Evolutionary conservation across 2,113 vertebrate species (phyloP).

Genomic region (Oxyura jamaicensis): DNA sequence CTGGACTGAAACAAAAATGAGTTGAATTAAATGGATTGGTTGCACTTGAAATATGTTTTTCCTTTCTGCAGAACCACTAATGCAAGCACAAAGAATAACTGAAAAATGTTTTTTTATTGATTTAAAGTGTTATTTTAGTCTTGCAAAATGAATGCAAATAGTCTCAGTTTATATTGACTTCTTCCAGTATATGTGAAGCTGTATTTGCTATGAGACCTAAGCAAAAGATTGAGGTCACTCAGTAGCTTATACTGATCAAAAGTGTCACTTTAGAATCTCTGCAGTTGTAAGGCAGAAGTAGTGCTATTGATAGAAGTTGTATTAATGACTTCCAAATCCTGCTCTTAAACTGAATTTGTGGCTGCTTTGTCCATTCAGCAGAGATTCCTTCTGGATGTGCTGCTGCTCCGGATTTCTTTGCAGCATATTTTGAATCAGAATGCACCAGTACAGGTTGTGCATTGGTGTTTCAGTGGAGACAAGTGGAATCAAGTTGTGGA

Average conservation of each 20-base stretch:
- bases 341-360: not conserved
- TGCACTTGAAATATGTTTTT: not conserved
- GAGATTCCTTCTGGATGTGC: not conserved
- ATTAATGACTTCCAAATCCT: not conserved
- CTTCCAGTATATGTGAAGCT: not conserved
- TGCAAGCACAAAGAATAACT: not conserved
- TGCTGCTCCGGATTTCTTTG: not conserved
- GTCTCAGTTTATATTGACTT: not conserved
- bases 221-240: not conserved
- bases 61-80: not conserved
- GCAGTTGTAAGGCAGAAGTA: not conserved
- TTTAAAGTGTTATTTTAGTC: not conserved
- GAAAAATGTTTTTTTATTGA: not conserved
- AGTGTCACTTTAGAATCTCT: not conserved
- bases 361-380: not conserved
- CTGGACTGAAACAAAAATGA: not conserved
- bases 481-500: not conserved
- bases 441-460: not conserved
- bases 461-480: not conserved
- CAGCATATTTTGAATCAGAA: not conserved
- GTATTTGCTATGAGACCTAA: not conserved
- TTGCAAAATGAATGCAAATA: not conserved
- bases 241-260: accelerated
- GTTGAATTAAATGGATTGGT: not conserved
- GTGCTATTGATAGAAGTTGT: not conserved